Evolutionary conservation across 2,888 invertebrate species (phyloP).

Genomic region (Oscheius sp.): DNA sequence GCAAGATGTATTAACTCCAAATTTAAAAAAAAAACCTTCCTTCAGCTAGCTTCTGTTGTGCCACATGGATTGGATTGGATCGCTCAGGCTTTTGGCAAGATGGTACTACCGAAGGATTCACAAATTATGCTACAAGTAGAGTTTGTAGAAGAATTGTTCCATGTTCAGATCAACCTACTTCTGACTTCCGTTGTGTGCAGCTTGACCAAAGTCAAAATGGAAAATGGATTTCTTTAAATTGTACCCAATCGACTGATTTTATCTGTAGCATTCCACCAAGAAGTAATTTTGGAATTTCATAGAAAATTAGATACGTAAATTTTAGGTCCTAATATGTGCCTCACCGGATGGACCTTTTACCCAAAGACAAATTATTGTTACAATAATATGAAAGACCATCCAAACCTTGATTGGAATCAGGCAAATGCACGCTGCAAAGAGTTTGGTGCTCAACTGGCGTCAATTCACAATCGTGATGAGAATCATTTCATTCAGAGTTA

Average conservation of each 20-base stretch:
- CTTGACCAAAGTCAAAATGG: slow-evolving; percentile 6
- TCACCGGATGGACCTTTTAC: background rate
- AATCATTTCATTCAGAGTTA: slow-evolving; percentile 7
- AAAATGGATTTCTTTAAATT: background rate
- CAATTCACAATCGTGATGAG: background rate
- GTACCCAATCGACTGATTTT: slow-evolving; percentile 3
- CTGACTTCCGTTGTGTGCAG: slow-evolving; percentile 10
- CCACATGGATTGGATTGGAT: slow-evolving; percentile 14
- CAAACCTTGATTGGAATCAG: background rate
- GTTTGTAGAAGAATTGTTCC: background rate
- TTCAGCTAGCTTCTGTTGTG: slow-evolving; percentile 7
- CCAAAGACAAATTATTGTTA: slow-evolving; percentile 2
- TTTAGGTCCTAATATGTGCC: slow-evolving; percentile 1
- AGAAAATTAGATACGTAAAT: background rate
- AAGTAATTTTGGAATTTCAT: background rate
- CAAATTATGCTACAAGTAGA: background rate
- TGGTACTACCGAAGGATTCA: background rate
- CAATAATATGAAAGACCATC: slow-evolving; percentile 3
- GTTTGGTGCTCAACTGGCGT: slow-evolving; percentile 9
- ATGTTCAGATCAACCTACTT: background rate
- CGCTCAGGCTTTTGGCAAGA: slow-evolving; percentile 17
- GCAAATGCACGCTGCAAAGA: background rate
- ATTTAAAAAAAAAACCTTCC: background rate
- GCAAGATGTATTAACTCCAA: background rate
- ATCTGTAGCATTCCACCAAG: background rate